phyloP scores from a whole-genome alignment of 2,113 vertebrate species.

The Chaenogobius annularis region DNA sequence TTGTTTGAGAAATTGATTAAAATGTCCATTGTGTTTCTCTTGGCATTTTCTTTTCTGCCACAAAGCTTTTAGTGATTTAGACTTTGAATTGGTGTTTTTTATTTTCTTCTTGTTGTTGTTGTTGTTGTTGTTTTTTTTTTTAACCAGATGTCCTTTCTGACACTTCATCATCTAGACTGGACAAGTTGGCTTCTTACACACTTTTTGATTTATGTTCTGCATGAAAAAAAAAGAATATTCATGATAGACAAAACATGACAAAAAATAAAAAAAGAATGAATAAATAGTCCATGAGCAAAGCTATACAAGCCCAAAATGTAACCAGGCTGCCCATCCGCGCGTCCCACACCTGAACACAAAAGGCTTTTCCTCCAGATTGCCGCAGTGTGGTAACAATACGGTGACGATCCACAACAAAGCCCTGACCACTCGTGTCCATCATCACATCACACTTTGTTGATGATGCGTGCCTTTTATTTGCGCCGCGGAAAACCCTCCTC shows the following conservation, averaged over 20 bases:
- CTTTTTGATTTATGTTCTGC: neutral
- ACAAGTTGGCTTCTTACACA: neutral
- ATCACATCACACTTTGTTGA: conserved; percentile 8
- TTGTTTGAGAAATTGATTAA: neutral
- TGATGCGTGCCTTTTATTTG: neutral
- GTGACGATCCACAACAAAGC: conserved; percentile 12
- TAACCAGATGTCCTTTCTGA: neutral
- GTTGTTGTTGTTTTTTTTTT: neutral
- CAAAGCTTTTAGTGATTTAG: neutral
- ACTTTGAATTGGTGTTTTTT: neutral
- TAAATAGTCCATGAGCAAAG: neutral
- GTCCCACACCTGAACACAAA: neutral
- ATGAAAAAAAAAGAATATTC: neutral
- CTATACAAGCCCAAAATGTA: neutral
- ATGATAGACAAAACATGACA: too few species aligned
- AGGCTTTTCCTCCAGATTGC: conserved; percentile 1
- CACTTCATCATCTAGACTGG: neutral
- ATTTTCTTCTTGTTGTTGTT: too few species aligned
- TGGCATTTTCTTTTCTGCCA: neutral
- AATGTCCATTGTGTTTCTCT: neutral
- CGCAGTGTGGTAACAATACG: conserved; percentile 8
- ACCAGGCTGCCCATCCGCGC: neutral
- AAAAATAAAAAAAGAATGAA: too few species aligned
- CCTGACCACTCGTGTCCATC: conserved; percentile 8
- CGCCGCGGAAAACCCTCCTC: neutral